These are phyloP conservation scores for Epirrita christyi DNA, from an alignment of 2,888 invertebrate species.

Conservation along the genomic window DNA sequence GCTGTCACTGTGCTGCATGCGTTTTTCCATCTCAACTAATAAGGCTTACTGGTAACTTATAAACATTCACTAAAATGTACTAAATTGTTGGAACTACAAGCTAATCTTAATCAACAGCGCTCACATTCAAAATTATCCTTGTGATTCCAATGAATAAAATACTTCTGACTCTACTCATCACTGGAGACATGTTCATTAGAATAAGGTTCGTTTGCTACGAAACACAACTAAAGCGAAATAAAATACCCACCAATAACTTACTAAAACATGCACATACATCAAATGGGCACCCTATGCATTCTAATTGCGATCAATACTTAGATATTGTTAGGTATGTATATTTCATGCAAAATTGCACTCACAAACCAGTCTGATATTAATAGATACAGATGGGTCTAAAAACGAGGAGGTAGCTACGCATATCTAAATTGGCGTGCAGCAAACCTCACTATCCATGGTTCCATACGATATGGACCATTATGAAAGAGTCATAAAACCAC, in stretches of 20 bases:
- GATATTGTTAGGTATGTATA: neutral
- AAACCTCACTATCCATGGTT: constrained; percentile 34
- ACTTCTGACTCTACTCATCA: too few relatives aligned
- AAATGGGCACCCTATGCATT: neutral
- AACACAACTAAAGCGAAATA: neutral
- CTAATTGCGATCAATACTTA: neutral
- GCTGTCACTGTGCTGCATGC: too few relatives aligned
- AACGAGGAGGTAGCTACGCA: constrained; percentile 7
- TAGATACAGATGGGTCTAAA: constrained; percentile 11
- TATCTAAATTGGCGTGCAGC: constrained; percentile 35
- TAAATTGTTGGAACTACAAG: too few relatives aligned
- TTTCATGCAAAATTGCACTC: constrained; percentile 2
- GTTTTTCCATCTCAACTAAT: too few relatives aligned
- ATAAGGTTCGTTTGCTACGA: neutral
- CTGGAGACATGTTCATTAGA: too few relatives aligned
- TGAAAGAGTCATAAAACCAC: constrained; percentile 52
- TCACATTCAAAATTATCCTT: too few relatives aligned
- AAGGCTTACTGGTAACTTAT: too few relatives aligned
- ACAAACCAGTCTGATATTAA: constrained; percentile 4
- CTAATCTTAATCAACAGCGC: too few relatives aligned
- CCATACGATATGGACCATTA: constrained; percentile 36
- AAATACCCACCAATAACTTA: neutral
- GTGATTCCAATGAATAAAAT: too few relatives aligned
- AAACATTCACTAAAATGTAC: too few relatives aligned
- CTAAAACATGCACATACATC: neutral